Percentiles rank a stretch among this genome's conserved stretches.
Evolutionary conservation across 2,888 invertebrate genomes (phyloP).

Genomic region (Pasiphila rectangulata): DNA sequence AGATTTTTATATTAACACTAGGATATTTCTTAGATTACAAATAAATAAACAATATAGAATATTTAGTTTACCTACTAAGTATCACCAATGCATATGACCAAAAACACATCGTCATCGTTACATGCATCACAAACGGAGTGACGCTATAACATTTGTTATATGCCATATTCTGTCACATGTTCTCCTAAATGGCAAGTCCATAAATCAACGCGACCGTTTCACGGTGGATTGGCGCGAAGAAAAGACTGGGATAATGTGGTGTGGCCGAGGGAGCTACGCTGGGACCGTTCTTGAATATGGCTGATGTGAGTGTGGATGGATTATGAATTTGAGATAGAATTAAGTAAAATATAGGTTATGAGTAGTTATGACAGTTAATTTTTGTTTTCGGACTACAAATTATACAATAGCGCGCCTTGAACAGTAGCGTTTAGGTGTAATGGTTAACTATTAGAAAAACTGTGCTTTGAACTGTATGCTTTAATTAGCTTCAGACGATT

Average conservation of each 20-base stretch:
- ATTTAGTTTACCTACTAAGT: background rate
- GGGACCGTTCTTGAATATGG: constrained; percentile 18
- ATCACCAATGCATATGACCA: background rate
- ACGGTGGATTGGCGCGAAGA: constrained; percentile 49
- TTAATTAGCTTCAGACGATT: too few species aligned
- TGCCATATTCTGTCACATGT: constrained; percentile 3
- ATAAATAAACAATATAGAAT: too few species aligned
- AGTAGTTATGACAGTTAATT: too few species aligned
- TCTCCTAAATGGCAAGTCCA: constrained; percentile 30
- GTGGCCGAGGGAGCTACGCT: constrained; percentile 18
- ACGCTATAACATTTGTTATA: background rate
- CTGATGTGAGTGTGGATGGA: background rate
- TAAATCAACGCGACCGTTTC: constrained; percentile 50
- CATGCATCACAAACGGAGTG: background rate
- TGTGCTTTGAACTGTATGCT: too few species aligned
- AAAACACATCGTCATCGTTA: background rate
- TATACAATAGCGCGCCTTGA: too few species aligned
- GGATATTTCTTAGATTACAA: too few species aligned
- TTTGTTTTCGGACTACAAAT: too few species aligned
- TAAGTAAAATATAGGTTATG: background rate
- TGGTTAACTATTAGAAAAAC: too few species aligned
- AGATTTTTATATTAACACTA: too few species aligned
- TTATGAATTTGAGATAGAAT: background rate
- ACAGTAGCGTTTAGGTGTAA: too few species aligned
- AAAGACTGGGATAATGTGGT: constrained; percentile 37